Percentiles rank a stretch among this genome's conserved stretches.
Evolutionary conservation across 2,113 vertebrate species (phyloP).

Genomic region (Meleagris gallopavo): DNA sequence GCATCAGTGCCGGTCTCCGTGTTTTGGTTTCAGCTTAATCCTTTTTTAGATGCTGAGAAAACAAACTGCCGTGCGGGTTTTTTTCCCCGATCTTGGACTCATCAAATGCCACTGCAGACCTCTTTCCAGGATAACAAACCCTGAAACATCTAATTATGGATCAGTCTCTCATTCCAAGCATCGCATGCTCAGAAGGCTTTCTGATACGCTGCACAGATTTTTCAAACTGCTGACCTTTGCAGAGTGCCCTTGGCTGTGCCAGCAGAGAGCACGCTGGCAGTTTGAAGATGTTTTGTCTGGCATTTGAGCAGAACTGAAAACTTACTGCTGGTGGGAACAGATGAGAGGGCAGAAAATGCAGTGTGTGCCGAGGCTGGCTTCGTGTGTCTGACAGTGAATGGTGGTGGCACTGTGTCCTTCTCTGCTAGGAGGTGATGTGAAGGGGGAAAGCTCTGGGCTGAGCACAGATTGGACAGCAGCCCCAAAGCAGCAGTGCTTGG

Average conservation of each 20-base stretch:
- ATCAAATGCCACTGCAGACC: not conserved
- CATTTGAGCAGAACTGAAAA: not conserved
- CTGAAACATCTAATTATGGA: not conserved
- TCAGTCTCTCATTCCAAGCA: not conserved
- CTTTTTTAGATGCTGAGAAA: not conserved
- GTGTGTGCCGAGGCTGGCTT: fast-evolving
- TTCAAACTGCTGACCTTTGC: constrained; percentile 39
- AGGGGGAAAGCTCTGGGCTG: not conserved
- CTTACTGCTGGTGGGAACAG: not conserved
- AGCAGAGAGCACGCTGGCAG: constrained; percentile 3
- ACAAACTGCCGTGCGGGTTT: not conserved
- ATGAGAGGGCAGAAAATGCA: not conserved
- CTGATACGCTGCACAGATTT: not conserved
- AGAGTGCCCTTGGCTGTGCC: constrained; percentile 1
- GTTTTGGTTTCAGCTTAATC: not conserved
- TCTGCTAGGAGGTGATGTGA: not conserved
- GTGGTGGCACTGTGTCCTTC: not conserved
- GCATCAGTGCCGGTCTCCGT: not conserved
- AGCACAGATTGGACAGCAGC: not conserved
- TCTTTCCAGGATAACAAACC: not conserved
- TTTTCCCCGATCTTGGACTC: not conserved
- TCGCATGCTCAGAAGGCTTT: not conserved
- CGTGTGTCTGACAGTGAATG: not conserved
- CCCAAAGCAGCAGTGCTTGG: fast-evolving
- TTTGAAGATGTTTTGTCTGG: constrained; percentile 56